phyloP scores from a whole-genome alignment of 2,113 vertebrate genomes.

The Copsychus sechellarum region DNA sequence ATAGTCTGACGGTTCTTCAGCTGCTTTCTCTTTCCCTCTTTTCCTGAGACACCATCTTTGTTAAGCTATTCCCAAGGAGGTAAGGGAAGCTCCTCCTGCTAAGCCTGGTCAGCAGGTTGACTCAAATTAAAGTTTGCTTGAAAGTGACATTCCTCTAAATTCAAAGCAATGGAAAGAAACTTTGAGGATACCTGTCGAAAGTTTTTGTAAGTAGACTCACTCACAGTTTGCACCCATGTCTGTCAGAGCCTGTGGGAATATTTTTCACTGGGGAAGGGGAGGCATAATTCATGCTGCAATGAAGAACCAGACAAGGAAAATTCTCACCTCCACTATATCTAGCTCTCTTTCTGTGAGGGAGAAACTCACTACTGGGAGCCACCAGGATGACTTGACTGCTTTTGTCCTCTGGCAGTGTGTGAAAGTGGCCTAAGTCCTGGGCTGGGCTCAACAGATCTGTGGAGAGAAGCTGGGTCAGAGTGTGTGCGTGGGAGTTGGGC shows the following conservation, averaged over 20 bases:
- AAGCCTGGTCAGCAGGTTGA: neutral
- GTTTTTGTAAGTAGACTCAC: neutral
- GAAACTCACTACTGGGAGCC: neutral
- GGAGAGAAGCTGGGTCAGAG: neutral
- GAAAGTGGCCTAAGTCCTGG: neutral
- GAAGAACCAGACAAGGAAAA: neutral
- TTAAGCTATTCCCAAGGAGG: neutral
- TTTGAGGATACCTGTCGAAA: neutral
- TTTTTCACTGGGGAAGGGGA: neutral
- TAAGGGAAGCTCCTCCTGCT: neutral
- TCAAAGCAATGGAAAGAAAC: neutral
- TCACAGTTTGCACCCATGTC: neutral
- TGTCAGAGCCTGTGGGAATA: neutral
- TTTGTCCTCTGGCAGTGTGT: fast-evolving
- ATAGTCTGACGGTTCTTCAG: neutral
- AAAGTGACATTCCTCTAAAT: neutral
- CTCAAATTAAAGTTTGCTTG: neutral
- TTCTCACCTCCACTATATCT: neutral
- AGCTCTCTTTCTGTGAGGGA: neutral
- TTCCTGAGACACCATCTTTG: neutral
- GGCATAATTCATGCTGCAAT: fast-evolving
- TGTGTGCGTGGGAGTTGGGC: neutral
- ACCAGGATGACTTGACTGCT: neutral
- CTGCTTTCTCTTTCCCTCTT: neutral
- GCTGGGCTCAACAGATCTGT: neutral